Percentiles rank a stretch among this genome's conserved stretches.
Conservation (phyloP, 2,888 invertebrate species). For the Willowsia nigromaculata region DNA sequence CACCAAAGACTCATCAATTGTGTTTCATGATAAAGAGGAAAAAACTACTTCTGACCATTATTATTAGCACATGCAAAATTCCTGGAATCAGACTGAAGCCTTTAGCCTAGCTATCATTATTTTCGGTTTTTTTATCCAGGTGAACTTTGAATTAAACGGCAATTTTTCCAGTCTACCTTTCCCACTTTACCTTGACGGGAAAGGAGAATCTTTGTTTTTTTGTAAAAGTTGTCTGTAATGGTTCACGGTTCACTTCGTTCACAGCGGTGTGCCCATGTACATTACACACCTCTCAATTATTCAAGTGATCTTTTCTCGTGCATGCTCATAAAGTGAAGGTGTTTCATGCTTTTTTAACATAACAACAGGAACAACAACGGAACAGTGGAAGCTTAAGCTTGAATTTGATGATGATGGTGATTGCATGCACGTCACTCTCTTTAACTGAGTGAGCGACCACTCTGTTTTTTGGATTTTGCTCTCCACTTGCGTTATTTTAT, state of each 20-base stretch:
- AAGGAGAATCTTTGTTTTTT: background rate
- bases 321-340: conserved; percentile 9
- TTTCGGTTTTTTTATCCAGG: too few species aligned
- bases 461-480: background rate
- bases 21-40: too few species aligned
- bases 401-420: conserved; percentile 24
- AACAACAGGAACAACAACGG: background rate
- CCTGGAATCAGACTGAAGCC: too few species aligned
- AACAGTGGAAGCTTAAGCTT: conserved; percentile 33
- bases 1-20: too few species aligned
- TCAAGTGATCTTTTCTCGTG: conserved; percentile 56
- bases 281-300: conserved; percentile 65
- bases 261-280: conserved; percentile 43
- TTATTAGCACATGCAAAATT: too few species aligned
- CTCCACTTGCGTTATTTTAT: conserved; percentile 21
- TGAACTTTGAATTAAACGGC: background rate
- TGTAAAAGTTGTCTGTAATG: background rate
- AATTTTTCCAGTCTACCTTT: background rate
- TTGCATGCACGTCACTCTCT: conserved; percentile 63
- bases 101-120: too few species aligned
- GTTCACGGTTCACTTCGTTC: conserved; percentile 29
- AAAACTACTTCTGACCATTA: too few species aligned
- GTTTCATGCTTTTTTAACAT: conserved; percentile 64
- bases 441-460: background rate
- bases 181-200: background rate